Percentiles rank a stretch among this genome's conserved stretches.
Evolutionary conservation across 2,113 vertebrate genomes (phyloP).

Genomic region (Petroica traversi): DNA sequence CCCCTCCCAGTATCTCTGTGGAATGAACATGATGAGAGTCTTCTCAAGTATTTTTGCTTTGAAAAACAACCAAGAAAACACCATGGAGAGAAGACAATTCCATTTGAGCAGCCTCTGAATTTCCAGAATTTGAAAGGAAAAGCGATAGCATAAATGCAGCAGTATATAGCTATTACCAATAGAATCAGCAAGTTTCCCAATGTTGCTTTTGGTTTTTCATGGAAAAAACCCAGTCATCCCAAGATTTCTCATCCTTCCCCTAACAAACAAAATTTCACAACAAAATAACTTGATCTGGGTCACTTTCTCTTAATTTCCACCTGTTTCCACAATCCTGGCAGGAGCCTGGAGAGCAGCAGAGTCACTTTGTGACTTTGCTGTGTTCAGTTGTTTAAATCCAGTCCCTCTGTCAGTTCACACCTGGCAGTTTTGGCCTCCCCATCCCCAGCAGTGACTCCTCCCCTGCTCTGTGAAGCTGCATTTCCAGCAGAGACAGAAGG

Average conservation of each 20-base stretch:
- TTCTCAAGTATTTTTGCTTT: not conserved
- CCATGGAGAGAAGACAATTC: not conserved
- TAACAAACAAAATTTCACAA: not conserved
- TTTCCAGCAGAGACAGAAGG: not conserved
- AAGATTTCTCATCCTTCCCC: not conserved
- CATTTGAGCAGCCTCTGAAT: not conserved
- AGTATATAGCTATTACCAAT: not conserved
- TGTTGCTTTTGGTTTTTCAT: not conserved
- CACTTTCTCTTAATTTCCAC: not conserved
- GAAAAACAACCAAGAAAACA: not conserved
- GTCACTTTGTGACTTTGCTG: not conserved
- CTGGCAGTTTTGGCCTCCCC: fast-evolving
- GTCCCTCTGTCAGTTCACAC: not conserved
- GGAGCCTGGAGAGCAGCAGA: not conserved
- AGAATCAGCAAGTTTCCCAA: not conserved
- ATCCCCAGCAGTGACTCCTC: fast-evolving
- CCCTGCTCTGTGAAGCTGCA: not conserved
- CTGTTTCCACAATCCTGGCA: not conserved
- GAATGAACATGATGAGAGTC: not conserved
- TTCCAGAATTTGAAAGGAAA: not conserved
- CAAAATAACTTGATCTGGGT: not conserved
- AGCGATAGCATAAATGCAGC: not conserved
- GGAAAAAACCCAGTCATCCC: not conserved
- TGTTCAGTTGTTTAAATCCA: too few relatives aligned
- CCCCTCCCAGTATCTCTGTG: not conserved